Evolutionary conservation across 2,113 vertebrate genomes (phyloP), one percentile per base, ranked within the genome.

Genomic region (Stegastes partitus): DNA sequence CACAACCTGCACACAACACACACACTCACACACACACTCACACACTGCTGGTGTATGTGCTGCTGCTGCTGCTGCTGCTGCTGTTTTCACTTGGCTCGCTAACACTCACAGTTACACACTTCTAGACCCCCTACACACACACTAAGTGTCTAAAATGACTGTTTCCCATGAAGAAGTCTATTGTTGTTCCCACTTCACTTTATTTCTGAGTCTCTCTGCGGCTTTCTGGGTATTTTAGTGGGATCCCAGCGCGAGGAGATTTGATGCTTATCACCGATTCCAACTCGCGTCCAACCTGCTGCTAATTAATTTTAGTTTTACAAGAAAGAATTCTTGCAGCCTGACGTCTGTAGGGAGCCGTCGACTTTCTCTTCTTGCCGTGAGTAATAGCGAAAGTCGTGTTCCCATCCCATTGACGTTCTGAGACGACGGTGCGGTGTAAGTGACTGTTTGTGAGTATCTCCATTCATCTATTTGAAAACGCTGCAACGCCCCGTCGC

Each of bases 341-440:
- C 34, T 15, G 54, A 51, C 55, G n/a, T 45, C 74, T 53, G 51
- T 23, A 23, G 49, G 19, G 31, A 57, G 53, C 18, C 11, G 19
- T 70, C 77, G 50, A 77, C 87, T 87, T 88, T 89, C 87, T 78
- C 72, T 65, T 55, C 42, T 59, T 67, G n/a, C 47, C 39, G 9
- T 88, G 84, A 90, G 53, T 87, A 80, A 87, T 64, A 87, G 3
- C 7, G 19, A 81, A 50, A 85, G 80, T 74, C 49, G 62, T 56
- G 57, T 59, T 78, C 69, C 56, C 69, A 73, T 70, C 73, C 63
- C 78, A 83, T 62, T 78, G 79, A 79, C 63, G 56, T 65, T 79
- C n/a, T 71, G 65, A 89, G 77, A 78, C 1, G 19, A 26, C 26
- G 11, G 8, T 77, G 81, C 12, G 70, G 64, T 81, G 70, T 6